phyloP scores from a whole-genome alignment of 2,113 vertebrate genomes.

The Tychaedon coryphoeus region DNA sequence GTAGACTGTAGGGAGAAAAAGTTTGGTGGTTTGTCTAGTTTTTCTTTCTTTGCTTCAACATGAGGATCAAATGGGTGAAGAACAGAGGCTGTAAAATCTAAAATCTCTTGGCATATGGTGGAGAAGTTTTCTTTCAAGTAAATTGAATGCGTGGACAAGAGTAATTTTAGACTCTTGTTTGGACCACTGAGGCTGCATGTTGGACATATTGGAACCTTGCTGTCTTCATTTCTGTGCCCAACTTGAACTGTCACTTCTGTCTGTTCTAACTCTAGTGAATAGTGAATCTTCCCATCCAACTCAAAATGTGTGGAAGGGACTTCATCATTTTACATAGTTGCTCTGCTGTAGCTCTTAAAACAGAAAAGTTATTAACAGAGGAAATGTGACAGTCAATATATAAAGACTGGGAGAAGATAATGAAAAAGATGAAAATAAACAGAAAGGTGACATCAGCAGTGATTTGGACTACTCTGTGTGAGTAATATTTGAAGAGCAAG shows the following conservation, averaged over 20 bases:
- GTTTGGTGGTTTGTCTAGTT: not conserved
- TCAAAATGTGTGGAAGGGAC: not conserved
- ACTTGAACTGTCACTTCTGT: not conserved
- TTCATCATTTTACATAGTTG: not conserved
- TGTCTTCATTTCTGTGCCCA: not conserved
- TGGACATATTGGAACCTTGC: not conserved
- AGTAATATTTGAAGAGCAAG: not conserved
- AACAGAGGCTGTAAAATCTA: not conserved
- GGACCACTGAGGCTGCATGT: not conserved
- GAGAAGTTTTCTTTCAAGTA: not conserved
- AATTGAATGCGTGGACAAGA: not conserved
- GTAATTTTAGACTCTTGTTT: not conserved
- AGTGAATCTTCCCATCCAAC: not conserved
- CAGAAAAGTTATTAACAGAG: not conserved
- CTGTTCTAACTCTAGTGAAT: not conserved
- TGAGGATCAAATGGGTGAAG: not conserved
- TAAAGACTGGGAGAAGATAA: not conserved
- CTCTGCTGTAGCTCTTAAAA: not conserved
- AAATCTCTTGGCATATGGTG: not conserved
- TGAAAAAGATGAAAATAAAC: not conserved
- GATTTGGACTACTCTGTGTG: not conserved
- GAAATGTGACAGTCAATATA: not conserved
- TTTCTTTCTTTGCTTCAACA: not conserved
- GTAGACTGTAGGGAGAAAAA: not conserved
- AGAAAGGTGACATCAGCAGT: not conserved